Base-by-base conservation (phyloP, 2,888 invertebrate species). In the Ceramica pisi region DNA sequence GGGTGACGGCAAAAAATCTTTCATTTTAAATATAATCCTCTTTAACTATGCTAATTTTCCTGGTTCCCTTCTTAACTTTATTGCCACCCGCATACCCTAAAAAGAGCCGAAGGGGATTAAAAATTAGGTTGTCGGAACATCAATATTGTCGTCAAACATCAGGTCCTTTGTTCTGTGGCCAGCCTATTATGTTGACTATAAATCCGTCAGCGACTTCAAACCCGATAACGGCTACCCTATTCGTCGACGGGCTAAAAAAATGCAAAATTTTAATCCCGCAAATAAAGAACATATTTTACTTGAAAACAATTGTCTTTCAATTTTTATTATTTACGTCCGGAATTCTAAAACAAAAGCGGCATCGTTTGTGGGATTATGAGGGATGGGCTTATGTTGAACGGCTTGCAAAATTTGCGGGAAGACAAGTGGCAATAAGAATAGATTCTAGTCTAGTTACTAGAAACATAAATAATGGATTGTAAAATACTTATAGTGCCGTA, bases 11-110 rank as follows among this genome's bases (percentile, higher is more conserved):
- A 65, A 66, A 66, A 63, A 50, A 12, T 21, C 5, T 0, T 46
- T 38, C 19, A 64, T 53, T 26, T 14, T 64, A 80, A 75, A 70
- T 26, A 19, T 64, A 80, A 78, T 73, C 63, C 71, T 59, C 55
- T 59, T 65, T 67, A 67, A 16, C 41, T 12, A 14, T 46, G 9
- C 26, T 10, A 44, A 56, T 57, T 60, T 68, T 67, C 23, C 7
- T 31, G 21, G 46, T 12, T 35, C 21, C 44, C 41, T 19, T 21
- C 23, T n/a, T n/a, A 61, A 63, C 7, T 84, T 80, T 84, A 84
- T 78, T 67, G 48, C 83, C 50, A 59, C 84, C 83, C 80, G 78
- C 74, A 82, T 84, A 59, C 9, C 23, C 7, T 38, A 41, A 62
- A 70, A 68, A 41, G 59, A 46, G 14, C 80, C 70, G 53, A 51